phyloP scores from a whole-genome alignment of 2,797 vertebrate genomes.

The Huso huso region DNA sequence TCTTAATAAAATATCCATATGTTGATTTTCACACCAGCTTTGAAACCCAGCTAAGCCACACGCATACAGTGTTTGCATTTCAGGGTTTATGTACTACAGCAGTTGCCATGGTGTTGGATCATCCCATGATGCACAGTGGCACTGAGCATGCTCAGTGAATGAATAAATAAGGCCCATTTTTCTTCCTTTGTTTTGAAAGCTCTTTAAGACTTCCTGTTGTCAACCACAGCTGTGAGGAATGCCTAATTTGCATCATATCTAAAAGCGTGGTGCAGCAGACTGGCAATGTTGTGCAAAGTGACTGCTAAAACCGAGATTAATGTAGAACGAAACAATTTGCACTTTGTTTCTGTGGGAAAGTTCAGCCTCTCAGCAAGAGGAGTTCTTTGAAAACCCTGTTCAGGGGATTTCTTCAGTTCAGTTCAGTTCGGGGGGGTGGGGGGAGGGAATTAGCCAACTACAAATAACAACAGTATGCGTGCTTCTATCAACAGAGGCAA shows the following conservation, averaged over 20 bases:
- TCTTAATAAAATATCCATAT: neutral
- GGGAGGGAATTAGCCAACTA: constrained; percentile 40
- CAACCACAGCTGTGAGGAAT: constrained; percentile 45
- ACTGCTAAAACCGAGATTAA: constrained; percentile 41
- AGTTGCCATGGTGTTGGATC: constrained; percentile 51
- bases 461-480: constrained; percentile 33
- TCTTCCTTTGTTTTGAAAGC: constrained; percentile 47
- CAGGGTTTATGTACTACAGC: constrained; percentile 9
- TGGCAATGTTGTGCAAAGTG: constrained; percentile 28
- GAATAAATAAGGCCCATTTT: constrained; percentile 55
- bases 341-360: constrained; percentile 56
- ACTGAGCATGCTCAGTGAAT: constrained; percentile 51
- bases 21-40: constrained; percentile 4
- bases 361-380: constrained; percentile 45
- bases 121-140: constrained; percentile 35
- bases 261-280: constrained; percentile 32
- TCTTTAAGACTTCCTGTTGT: constrained; percentile 51
- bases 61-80: constrained; percentile 7
- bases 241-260: constrained; percentile 44
- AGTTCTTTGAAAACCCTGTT: constrained; percentile 35
- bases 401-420: constrained; percentile 33
- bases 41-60: constrained; percentile 12
- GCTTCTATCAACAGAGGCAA: constrained; percentile 28
- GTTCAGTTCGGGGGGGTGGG: constrained; percentile 22
- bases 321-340: constrained; percentile 35